Conservation (phyloP, 2,888 invertebrate genomes). For the Camptogramma bilineatum region DNA sequence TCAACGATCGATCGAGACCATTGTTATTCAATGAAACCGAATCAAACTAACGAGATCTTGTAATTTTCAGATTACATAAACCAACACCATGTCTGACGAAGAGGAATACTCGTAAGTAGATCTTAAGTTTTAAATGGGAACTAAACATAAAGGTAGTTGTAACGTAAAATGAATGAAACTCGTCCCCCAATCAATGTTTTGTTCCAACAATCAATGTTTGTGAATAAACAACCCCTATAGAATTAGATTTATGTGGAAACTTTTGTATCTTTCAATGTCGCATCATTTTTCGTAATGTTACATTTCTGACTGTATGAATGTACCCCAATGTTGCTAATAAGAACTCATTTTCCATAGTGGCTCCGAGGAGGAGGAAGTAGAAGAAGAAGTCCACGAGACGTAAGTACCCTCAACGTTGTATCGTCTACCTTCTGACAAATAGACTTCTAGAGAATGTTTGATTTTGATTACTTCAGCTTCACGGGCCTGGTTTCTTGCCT, state of each 20-base stretch:
- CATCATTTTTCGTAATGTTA: constrained; percentile 17
- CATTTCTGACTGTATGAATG: constrained; percentile 10
- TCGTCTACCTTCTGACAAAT: constrained; percentile 49
- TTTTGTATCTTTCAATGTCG: constrained; percentile 3
- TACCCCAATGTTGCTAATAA: constrained; percentile 19
- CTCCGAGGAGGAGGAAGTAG: constrained; percentile 91
- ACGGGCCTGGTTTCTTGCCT: constrained; percentile 76
- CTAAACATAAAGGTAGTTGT: constrained; percentile 26
- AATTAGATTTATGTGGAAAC: constrained; percentile 8
- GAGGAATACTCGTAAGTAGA: constrained; percentile 97
- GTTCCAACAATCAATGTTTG: constrained; percentile 21
- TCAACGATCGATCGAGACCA: constrained; percentile 18
- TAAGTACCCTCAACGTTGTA: constrained; percentile 81
- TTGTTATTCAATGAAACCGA: neutral
- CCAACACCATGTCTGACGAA: constrained; percentile 96
- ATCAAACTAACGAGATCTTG: constrained; percentile 22
- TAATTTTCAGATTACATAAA: constrained; percentile 77
- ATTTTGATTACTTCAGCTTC: constrained; percentile 76
- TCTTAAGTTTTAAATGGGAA: constrained; percentile 31
- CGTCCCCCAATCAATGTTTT: constrained; percentile 13
- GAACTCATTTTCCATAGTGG: constrained; percentile 72
- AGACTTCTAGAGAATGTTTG: constrained; percentile 71
- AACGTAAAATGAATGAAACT: constrained; percentile 9
- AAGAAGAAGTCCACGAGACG: constrained; percentile 91
- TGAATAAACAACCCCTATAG: constrained; percentile 26